Evolutionary conservation across 2,888 invertebrate genomes (phyloP).

Genomic region (Rhagonycha fulva): DNA sequence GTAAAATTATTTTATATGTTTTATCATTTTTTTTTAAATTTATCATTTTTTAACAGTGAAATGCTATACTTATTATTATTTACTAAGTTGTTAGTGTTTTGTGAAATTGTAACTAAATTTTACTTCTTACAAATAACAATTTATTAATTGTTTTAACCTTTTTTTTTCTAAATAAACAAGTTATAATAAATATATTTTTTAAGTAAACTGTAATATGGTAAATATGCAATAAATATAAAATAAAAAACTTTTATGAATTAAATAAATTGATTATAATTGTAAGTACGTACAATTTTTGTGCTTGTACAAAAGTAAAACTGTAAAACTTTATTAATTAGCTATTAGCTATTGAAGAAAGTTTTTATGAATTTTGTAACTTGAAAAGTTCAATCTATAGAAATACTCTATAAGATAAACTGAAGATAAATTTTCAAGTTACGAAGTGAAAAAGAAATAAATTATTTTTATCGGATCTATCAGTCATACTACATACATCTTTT

Average conservation of each 20-base stretch:
- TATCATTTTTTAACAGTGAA: too few relatives aligned
- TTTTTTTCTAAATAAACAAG: too few relatives aligned
- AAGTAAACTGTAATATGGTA: too few relatives aligned
- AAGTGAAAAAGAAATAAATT: background rate
- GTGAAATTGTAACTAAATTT: too few relatives aligned
- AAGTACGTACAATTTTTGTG: background rate
- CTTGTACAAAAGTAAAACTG: background rate
- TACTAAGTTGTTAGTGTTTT: too few relatives aligned
- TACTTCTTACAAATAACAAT: too few relatives aligned
- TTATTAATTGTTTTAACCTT: too few relatives aligned
- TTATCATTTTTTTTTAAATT: too few relatives aligned
- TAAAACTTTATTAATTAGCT: background rate
- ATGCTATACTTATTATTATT: too few relatives aligned
- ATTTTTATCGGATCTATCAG: background rate
- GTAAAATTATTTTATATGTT: too few relatives aligned
- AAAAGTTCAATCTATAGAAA: background rate
- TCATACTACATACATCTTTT: background rate
- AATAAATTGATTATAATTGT: background rate
- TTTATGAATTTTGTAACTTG: background rate
- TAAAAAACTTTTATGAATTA: background rate
- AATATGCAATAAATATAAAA: background rate
- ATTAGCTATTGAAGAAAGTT: background rate
- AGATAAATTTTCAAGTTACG: background rate
- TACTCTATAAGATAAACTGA: background rate
- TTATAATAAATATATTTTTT: too few relatives aligned